phyloP scores from a whole-genome alignment of 2,797 vertebrate species.

The Salmo trutta region DNA sequence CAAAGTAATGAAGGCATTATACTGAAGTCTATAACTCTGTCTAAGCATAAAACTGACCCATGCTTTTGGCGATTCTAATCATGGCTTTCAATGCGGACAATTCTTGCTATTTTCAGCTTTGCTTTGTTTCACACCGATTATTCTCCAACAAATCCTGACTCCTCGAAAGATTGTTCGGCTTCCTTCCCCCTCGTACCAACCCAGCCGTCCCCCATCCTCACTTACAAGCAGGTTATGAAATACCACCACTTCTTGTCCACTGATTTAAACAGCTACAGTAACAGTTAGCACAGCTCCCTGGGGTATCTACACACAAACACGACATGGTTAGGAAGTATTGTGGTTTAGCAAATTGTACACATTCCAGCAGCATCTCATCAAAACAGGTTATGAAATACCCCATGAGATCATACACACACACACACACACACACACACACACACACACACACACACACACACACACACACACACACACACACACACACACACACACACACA shows the following conservation, averaged over 20 bases:
- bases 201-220: conserved; percentile 36
- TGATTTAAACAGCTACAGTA: conserved; percentile 30
- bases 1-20: not conserved
- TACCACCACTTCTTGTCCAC: conserved; percentile 44
- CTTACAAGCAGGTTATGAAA: conserved; percentile 54
- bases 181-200: conserved; percentile 59
- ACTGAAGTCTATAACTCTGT: not conserved
- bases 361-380: not conserved
- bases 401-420: conserved; percentile 10
- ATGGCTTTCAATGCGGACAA: conserved; percentile 33
- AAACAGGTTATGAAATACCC: not conserved
- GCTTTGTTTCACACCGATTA: conserved; percentile 69
- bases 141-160: conserved; percentile 61
- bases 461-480: conserved; percentile 18
- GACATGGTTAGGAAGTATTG: not conserved
- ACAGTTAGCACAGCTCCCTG: conserved; percentile 27
- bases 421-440: conserved; percentile 13
- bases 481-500: conserved; percentile 15
- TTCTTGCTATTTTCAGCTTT: conserved; percentile 66
- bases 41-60: conserved; percentile 43
- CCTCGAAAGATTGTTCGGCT: conserved; percentile 70
- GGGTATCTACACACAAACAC: conserved; percentile 6
- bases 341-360: not conserved
- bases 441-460: conserved; percentile 18
- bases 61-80: conserved; percentile 20